A percentile compares a stretch with the other conserved stretches of the same genome.
Conservation (phyloP, 2,797 vertebrate genomes). For the Scleropages formosus region DNA sequence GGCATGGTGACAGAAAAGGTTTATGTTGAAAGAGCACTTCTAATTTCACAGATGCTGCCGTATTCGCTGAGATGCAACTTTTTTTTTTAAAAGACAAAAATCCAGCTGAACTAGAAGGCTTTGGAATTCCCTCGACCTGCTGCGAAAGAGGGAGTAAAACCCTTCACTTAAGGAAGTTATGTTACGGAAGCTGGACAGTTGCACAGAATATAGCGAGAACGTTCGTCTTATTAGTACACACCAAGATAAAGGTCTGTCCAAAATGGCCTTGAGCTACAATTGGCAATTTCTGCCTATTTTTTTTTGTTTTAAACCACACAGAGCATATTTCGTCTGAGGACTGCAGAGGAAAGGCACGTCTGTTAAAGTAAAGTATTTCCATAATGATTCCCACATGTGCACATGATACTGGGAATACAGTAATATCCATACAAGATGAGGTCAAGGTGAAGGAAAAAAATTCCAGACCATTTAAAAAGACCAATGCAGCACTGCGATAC, state of each 20-base stretch:
- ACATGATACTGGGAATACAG: constrained; percentile 56
- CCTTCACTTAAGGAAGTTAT: neutral
- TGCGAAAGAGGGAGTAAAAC: constrained; percentile 4
- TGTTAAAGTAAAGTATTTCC: constrained; percentile 68
- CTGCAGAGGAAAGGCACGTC: constrained; percentile 56
- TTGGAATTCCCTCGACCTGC: constrained; percentile 14
- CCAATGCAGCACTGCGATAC: constrained; percentile 47
- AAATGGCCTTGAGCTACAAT: neutral
- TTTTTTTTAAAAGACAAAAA: constrained; percentile 15
- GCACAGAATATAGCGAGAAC: neutral
- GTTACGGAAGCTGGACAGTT: neutral
- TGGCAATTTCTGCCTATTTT: constrained; percentile 8
- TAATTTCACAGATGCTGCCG: constrained; percentile 55
- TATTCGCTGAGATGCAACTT: neutral
- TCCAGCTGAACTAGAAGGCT: neutral
- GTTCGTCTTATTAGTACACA: neutral
- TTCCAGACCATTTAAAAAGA: constrained; percentile 19
- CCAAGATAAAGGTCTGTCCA: neutral
- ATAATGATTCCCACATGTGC: constrained; percentile 75
- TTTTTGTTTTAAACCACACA: constrained; percentile 25
- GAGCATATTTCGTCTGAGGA: constrained; percentile 27
- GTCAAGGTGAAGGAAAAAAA: constrained; percentile 65
- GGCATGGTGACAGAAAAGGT: constrained; percentile 28
- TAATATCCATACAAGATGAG: constrained; percentile 64
- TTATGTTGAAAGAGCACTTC: constrained; percentile 69